A percentile compares a stretch with the other conserved stretches of the same genome.
phyloP scores from a whole-genome alignment of 2,888 invertebrate species.

The Entomobrya multifasciata region DNA sequence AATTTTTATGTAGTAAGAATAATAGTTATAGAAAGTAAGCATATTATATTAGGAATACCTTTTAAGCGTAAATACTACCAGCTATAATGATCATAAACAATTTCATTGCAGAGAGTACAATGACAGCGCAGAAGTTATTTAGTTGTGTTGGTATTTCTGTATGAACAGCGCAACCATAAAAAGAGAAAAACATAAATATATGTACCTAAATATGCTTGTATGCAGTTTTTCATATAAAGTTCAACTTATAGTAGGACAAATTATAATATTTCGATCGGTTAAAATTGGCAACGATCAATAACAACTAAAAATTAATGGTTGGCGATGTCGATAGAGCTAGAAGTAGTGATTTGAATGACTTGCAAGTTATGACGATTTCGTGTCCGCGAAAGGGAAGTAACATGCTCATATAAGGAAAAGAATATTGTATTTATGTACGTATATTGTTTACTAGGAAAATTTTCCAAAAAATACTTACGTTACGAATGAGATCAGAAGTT shows the following conservation, averaged over 20 bases:
- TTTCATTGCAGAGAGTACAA: conserved; percentile 40
- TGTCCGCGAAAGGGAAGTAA: not conserved
- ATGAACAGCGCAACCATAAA: no score
- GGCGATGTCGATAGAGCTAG: not conserved
- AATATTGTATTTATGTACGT: not conserved
- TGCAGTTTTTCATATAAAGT: no score
- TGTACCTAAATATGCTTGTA: no score
- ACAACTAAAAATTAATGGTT: not conserved
- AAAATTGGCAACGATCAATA: not conserved
- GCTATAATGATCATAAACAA: conserved; percentile 28
- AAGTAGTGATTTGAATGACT: not conserved
- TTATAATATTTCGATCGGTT: no score
- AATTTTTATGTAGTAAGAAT: not conserved
- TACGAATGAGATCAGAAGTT: conserved; percentile 78
- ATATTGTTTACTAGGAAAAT: not conserved
- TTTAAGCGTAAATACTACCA: no score
- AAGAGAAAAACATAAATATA: no score
- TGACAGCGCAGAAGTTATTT: conserved; percentile 9
- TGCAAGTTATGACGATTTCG: not conserved
- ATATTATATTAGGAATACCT: no score
- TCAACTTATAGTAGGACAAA: no score
- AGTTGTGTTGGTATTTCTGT: no score
- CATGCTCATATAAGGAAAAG: not conserved
- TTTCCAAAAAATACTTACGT: conserved; percentile 76
- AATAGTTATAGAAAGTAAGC: not conserved